Evolutionary conservation across 2,113 vertebrate genomes (phyloP).

Genomic region (Kryptolebias marmoratus): DNA sequence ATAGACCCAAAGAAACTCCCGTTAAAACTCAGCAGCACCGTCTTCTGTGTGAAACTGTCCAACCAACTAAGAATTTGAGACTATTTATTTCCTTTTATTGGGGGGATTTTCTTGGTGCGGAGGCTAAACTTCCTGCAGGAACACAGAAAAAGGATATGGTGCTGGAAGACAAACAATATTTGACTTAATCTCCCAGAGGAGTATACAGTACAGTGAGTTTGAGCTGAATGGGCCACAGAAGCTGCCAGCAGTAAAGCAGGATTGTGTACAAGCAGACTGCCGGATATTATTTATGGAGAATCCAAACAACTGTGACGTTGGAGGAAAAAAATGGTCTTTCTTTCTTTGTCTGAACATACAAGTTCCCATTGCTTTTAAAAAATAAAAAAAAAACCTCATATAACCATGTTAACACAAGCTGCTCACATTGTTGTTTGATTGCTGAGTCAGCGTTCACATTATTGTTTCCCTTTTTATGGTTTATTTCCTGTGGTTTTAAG

Average conservation of each 20-base stretch:
- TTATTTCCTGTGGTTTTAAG: too few relatives aligned
- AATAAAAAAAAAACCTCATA: background rate
- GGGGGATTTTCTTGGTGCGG: conserved; percentile 40
- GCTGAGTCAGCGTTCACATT: too few relatives aligned
- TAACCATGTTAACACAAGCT: conserved; percentile 6
- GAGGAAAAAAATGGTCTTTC: background rate
- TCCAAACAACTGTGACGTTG: conserved; percentile 46
- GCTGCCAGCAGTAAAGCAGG: conserved; percentile 17
- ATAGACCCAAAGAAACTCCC: conserved; percentile 54
- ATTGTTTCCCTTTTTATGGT: too few relatives aligned
- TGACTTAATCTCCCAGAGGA: conserved; percentile 42
- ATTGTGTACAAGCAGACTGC: conserved; percentile 26
- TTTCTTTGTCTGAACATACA: conserved; percentile 45
- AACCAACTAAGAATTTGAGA: conserved; percentile 13
- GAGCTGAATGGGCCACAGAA: conserved; percentile 27
- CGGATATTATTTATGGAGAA: conserved; percentile 50
- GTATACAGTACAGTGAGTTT: conserved; percentile 18
- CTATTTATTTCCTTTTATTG: conserved; percentile 53
- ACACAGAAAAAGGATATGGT: conserved; percentile 56
- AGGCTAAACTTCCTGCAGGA: conserved; percentile 70
- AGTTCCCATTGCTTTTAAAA: background rate
- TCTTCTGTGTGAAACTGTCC: conserved; percentile 46
- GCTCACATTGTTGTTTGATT: too few relatives aligned
- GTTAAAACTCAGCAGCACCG: conserved; percentile 28
- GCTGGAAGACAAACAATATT: conserved; percentile 60